These are phyloP conservation scores for Chromis chromis DNA, from an alignment of 2,797 vertebrate genomes.

Conservation along the genomic window DNA sequence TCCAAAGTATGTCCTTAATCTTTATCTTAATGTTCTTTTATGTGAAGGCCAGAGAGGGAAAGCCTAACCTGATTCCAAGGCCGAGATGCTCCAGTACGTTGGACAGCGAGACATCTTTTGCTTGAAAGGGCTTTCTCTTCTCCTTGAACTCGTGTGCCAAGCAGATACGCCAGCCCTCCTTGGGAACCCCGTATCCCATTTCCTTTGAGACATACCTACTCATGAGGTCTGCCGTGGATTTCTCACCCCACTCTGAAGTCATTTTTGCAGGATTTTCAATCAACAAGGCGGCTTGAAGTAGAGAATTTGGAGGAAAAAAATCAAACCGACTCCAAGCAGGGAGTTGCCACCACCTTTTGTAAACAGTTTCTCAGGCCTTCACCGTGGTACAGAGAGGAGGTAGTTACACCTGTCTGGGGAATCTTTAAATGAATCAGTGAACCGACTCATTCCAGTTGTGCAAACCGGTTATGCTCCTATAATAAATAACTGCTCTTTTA, in stretches of 20 bases:
- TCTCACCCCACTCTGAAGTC: constrained; percentile 79
- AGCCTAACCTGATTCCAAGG: constrained; percentile 88
- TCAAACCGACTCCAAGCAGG: not conserved
- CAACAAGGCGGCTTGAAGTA: not conserved
- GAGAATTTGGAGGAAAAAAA: not conserved
- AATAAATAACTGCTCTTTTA: constrained; percentile 13
- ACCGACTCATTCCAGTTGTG: constrained; percentile 7
- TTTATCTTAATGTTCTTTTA: not conserved
- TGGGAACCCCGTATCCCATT: constrained; percentile 85
- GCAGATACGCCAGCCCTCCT: constrained; percentile 94
- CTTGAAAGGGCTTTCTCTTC: constrained; percentile 92
- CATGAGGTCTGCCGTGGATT: constrained; percentile 86
- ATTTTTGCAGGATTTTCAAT: constrained; percentile 34
- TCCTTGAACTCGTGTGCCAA: constrained; percentile 93
- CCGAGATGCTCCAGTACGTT: constrained; percentile 88
- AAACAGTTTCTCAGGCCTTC: constrained; percentile 17
- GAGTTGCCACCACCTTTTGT: constrained; percentile 27
- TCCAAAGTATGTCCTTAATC: not conserved
- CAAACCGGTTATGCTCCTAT: constrained; percentile 34
- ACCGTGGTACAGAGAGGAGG: not conserved
- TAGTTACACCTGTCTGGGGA: not conserved
- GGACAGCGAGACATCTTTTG: constrained; percentile 87
- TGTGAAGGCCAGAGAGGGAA: not conserved
- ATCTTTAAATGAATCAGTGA: not conserved
- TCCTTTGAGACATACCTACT: constrained; percentile 87